Evolutionary conservation across 2,113 vertebrate genomes (phyloP).

Genomic region (Hoplias malabaricus): DNA sequence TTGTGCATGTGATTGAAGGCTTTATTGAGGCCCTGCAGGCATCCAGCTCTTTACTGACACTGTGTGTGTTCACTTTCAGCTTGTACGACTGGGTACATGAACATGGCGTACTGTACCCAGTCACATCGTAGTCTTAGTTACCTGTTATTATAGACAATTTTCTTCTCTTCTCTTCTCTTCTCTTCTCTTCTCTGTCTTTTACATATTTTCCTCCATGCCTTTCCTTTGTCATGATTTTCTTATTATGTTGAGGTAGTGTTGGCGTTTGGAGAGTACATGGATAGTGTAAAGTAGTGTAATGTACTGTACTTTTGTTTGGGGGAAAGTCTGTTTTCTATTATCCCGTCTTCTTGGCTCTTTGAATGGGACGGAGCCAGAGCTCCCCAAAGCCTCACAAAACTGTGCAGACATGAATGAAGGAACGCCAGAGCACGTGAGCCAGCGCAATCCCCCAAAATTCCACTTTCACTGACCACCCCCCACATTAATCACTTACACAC

Average conservation of each 20-base stretch:
- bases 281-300: not conserved
- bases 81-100: no score
- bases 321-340: constrained; percentile 70
- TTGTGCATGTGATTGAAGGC: not conserved
- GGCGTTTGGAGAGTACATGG: constrained; percentile 36
- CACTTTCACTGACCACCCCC: constrained; percentile 25
- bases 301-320: not conserved
- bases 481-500: constrained; percentile 7
- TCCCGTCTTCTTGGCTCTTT: constrained; percentile 66
- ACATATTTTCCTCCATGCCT: not conserved
- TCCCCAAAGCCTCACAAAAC: constrained; percentile 64
- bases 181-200: not conserved
- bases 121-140: no score
- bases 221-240: constrained; percentile 48
- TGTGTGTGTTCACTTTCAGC: not conserved
- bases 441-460: constrained; percentile 28
- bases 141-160: no score
- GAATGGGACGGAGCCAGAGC: constrained; percentile 63
- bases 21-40: no score
- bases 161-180: not conserved
- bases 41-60: no score
- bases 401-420: constrained; percentile 48
- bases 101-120: no score
- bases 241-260: constrained; percentile 57
- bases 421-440: constrained; percentile 48